Evolutionary conservation across 35 echinoderm and acorn worm genomes (phyloP), one percentile per base, ranked within the genome.

Genomic region (Stichopus chloronotus): DNA sequence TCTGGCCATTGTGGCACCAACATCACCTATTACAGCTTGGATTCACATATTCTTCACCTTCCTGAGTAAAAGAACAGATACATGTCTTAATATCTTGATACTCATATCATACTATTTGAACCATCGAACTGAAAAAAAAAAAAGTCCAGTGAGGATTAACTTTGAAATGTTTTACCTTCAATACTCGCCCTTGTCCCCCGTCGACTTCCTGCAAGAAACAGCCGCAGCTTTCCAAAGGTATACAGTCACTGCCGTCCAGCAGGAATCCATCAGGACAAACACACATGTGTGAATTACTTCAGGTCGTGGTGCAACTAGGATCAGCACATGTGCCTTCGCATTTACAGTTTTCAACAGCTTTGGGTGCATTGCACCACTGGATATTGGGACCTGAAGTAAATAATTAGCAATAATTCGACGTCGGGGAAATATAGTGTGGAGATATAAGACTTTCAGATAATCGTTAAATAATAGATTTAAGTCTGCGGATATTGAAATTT

Each of bases 231-330:
- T n/a, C n/a, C n/a, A n/a, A n/a, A n/a, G 17, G 69, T 74, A 74
- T 7, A 74, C 69, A 74, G 69, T 74, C 69, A 19, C 22, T 20
- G 6, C 69, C 69, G 6, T 74, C 69, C 69, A 74, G 19, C 16
- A 74, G 22, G 69, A 74, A n/a, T 20, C 69, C 69, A 24, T 74
- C 69, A n/a, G 69, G 69, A 74, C 69, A 74, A 74, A 74, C 69
- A n/a, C 69, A 74, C 7, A 2, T n/a, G 3, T 14, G 69, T 20
- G 69, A 20, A 6, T n/a, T 20, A 74, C 6, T 19, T 6, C 69
- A 74, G 19, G 69, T 20, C 22, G 13, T n/a, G 69, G 17, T 74
- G 0, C 69, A 74, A 19, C 17, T 74, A 74, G 69, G 17, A n/a
- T 74, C 69, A n/a, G 69, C 69, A 22, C 69, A 74, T 14, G 69